phyloP scores from a whole-genome alignment of 2,113 vertebrate species.

The Tenebrosternarchus preto region DNA sequence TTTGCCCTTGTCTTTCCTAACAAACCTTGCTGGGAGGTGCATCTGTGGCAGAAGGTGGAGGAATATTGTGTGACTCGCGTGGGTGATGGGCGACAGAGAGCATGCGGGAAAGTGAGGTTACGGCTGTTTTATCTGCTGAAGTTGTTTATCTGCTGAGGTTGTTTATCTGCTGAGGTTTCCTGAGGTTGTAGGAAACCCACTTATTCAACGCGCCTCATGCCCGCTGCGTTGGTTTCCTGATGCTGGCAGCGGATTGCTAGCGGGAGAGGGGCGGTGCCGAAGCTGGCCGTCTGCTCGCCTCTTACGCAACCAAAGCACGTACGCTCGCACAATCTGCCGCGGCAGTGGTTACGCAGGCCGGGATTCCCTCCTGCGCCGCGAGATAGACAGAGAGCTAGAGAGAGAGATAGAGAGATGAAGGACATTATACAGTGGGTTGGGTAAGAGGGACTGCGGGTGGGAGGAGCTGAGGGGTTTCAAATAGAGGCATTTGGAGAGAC shows the following conservation, averaged over 20 bases:
- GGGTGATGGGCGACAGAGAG: background rate
- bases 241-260: slow-evolving; percentile 53
- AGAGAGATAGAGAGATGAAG: background rate
- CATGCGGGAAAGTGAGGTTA: background rate
- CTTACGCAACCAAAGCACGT: slow-evolving; percentile 64
- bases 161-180: background rate
- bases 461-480: background rate
- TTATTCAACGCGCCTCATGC: slow-evolving; percentile 65
- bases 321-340: slow-evolving; percentile 66
- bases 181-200: slow-evolving; percentile 56
- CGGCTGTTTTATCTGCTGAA: slow-evolving; percentile 10
- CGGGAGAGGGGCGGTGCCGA: background rate
- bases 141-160: background rate
- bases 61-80: background rate
- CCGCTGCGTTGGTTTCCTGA: slow-evolving; percentile 63
- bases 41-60: background rate
- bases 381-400: slow-evolving; percentile 36
- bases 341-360: slow-evolving; percentile 58
- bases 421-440: background rate
- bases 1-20: too few species aligned
- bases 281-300: slow-evolving; percentile 47
- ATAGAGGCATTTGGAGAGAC: background rate
- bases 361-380: slow-evolving; percentile 72
- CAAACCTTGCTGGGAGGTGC: background rate
- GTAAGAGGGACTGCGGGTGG: background rate